Conservation (phyloP, 2,797 vertebrate genomes). For the Coregonus suidteri region DNA sequence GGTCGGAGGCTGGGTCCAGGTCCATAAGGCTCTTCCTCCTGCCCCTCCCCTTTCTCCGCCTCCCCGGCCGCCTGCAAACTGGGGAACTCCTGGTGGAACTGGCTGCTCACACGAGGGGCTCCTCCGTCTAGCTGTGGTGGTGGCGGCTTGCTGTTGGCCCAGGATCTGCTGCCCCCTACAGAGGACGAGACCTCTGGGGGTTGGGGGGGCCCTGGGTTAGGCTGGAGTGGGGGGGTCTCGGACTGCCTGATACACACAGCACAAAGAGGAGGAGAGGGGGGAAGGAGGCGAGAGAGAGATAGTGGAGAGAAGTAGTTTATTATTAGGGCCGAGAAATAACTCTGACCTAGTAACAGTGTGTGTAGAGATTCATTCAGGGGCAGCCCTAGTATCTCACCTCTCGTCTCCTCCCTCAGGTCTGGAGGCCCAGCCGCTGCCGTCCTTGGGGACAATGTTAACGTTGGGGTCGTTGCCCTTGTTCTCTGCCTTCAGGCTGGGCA, state of each 20-base stretch:
- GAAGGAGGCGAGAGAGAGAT: background rate
- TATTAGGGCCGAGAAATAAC: too few species aligned
- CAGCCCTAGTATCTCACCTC: slow-evolving; percentile 74
- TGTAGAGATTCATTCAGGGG: too few species aligned
- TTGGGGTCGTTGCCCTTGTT: slow-evolving; percentile 99
- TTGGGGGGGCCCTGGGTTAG: slow-evolving; percentile 83
- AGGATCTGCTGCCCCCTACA: slow-evolving; percentile 88
- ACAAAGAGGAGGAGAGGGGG: background rate
- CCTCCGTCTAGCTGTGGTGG: slow-evolving; percentile 86
- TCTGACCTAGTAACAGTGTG: too few species aligned
- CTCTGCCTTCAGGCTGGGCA: slow-evolving; percentile 97
- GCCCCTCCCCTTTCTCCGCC: slow-evolving; percentile 83
- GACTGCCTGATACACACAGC: slow-evolving; percentile 79
- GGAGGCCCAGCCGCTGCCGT: slow-evolving; percentile 97
- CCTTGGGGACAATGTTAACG: slow-evolving; percentile 98
- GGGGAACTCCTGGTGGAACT: slow-evolving; percentile 99
- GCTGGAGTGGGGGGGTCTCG: slow-evolving; percentile 89
- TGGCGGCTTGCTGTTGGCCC: slow-evolving; percentile 94
- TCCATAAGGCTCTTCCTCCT: slow-evolving; percentile 89
- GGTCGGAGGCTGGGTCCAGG: slow-evolving; percentile 93
- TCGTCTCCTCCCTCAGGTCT: slow-evolving; percentile 91
- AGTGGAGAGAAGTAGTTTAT: background rate
- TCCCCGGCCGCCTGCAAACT: slow-evolving; percentile 95
- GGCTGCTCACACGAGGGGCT: slow-evolving; percentile 87
- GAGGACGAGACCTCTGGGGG: slow-evolving; percentile 68